These are phyloP conservation scores for Drosophila quadrilineata DNA, from an alignment of 1,140 invertebrate species.

Conservation along the genomic window DNA sequence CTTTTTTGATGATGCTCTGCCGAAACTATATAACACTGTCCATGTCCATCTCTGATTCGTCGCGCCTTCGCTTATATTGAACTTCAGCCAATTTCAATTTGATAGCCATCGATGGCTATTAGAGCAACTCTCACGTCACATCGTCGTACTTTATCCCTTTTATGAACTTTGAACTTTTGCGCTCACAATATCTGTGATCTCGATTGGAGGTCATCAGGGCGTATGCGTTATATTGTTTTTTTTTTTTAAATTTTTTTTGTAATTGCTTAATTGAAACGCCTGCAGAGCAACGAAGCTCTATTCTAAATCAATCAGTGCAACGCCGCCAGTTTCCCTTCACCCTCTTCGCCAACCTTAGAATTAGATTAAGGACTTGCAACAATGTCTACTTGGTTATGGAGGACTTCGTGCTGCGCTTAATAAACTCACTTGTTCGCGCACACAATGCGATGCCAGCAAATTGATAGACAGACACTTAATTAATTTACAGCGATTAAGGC, in stretches of 20 bases:
- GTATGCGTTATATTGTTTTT: conserved; percentile 7
- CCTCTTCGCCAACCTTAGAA: not conserved
- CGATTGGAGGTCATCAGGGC: not conserved
- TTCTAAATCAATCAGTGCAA: conserved; percentile 64
- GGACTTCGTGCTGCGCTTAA: conserved; percentile 39
- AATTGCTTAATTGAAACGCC: conserved; percentile 67
- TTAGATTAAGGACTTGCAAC: conserved; percentile 17
- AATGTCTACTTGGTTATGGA: not conserved
- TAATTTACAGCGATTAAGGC: conserved; percentile 45
- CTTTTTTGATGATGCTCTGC: no score
- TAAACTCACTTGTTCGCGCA: conserved; percentile 30
- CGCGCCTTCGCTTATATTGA: not conserved
- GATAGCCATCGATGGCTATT: conserved; percentile 4
- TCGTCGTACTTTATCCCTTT: not conserved
- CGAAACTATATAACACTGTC: no score
- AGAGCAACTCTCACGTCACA: not conserved
- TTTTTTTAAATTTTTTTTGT: no score
- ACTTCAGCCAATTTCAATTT: not conserved
- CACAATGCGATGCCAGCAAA: conserved; percentile 38
- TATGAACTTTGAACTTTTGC: conserved; percentile 21
- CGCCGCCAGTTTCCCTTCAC: conserved; percentile 6
- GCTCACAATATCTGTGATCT: not conserved
- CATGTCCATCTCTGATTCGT: no score
- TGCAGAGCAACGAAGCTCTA: conserved; percentile 29
- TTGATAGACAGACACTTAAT: conserved; percentile 64